Conservation (phyloP, 2,113 vertebrate genomes). For the Numenius arquata region DNA sequence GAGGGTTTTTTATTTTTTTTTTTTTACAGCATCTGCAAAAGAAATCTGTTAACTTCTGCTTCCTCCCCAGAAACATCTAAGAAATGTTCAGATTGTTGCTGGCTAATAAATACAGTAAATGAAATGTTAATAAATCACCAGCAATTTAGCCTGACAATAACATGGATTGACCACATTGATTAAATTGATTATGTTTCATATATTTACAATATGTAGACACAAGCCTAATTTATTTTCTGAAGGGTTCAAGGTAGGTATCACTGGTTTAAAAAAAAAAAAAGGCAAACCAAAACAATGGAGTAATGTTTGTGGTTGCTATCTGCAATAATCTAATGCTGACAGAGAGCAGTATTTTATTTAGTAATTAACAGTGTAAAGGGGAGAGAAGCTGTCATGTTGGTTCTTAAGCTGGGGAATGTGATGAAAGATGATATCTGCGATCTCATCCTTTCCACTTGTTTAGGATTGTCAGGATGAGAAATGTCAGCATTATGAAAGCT, state of each 20-base stretch:
- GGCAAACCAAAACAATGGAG: slow-evolving; percentile 63
- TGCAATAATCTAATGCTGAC: slow-evolving; percentile 83
- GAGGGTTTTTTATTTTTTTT: background rate
- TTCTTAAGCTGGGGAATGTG: slow-evolving; percentile 91
- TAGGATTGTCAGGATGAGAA: slow-evolving; percentile 99
- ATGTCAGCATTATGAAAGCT: slow-evolving; percentile 98
- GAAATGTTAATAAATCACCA: slow-evolving; percentile 72
- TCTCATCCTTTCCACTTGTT: slow-evolving; percentile 99
- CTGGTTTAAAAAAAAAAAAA: background rate
- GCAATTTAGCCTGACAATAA: slow-evolving; percentile 74
- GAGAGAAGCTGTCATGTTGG: slow-evolving; percentile 88
- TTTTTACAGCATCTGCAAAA: background rate
- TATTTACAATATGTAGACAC: slow-evolving; percentile 74
- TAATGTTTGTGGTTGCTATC: slow-evolving; percentile 79
- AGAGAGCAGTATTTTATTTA: slow-evolving; percentile 89
- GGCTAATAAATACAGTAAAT: slow-evolving; percentile 54
- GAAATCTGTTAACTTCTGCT: background rate
- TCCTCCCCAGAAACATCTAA: background rate
- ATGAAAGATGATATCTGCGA: slow-evolving; percentile 97
- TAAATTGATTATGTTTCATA: slow-evolving; percentile 80
- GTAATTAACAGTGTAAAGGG: slow-evolving; percentile 93
- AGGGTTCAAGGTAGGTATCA: slow-evolving; percentile 73
- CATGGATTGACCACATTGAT: slow-evolving; percentile 71
- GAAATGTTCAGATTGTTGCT: slow-evolving; percentile 5
- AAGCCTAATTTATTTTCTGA: slow-evolving; percentile 78